Evolutionary conservation across 2,888 invertebrate genomes (phyloP).

Genomic region (Caenorhabditis drosophilae): DNA sequence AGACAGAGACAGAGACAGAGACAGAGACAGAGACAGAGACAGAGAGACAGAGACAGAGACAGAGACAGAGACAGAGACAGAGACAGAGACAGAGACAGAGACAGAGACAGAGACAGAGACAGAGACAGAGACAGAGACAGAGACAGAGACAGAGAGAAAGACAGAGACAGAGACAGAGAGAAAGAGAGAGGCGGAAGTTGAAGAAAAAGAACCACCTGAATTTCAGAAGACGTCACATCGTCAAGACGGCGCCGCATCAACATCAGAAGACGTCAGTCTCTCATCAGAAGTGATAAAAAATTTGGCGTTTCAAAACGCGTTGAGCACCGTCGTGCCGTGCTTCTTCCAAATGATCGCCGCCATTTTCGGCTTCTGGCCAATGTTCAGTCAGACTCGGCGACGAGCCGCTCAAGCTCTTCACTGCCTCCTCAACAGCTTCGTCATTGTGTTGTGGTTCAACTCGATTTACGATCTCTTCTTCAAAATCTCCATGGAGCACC

Average conservation of each 20-base stretch:
- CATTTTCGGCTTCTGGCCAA: constrained; percentile 40
- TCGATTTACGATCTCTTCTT: constrained; percentile 31
- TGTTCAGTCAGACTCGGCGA: constrained; percentile 6
- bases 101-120: too few species aligned
- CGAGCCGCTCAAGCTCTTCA: constrained; percentile 31
- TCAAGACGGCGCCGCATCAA: not conserved
- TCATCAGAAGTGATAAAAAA: not conserved
- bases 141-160: too few species aligned
- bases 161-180: too few species aligned
- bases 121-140: too few species aligned
- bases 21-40: too few species aligned
- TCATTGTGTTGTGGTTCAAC: constrained; percentile 34
- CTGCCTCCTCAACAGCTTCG: constrained; percentile 24
- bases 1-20: too few species aligned
- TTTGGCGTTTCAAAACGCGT: constrained; percentile 9
- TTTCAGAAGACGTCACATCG: too few species aligned
- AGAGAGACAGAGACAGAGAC: too few species aligned
- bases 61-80: too few species aligned
- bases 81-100: too few species aligned
- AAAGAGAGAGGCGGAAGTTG: too few species aligned
- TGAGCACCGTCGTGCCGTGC: constrained; percentile 31
- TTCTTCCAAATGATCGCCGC: constrained; percentile 38
- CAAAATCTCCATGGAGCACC: constrained; percentile 33
- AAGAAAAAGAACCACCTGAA: too few species aligned
- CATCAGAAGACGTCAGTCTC: constrained; percentile 5